Conservation (phyloP, 1,140 invertebrate species). For the Magallana gigas region DNA sequence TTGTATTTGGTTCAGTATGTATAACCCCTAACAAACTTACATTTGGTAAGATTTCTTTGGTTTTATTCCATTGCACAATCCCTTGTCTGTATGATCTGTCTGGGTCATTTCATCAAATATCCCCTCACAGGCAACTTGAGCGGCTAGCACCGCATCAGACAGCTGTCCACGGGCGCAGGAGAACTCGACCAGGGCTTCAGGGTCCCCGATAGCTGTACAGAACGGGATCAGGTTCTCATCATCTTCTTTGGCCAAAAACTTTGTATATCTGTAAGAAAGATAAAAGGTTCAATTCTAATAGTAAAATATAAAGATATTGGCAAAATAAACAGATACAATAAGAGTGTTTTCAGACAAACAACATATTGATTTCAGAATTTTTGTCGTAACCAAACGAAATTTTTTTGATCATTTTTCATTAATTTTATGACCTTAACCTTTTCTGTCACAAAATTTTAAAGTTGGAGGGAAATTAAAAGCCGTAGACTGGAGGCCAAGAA, state of each 20-base stretch:
- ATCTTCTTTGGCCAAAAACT: slow-evolving; percentile 74
- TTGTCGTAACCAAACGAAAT: too few relatives aligned
- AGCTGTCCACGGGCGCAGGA: slow-evolving; percentile 71
- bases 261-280: slow-evolving; percentile 70
- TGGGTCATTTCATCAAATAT: slow-evolving; percentile 43
- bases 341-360: too few relatives aligned
- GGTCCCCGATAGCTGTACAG: slow-evolving; percentile 74
- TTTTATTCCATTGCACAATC: slow-evolving; percentile 52
- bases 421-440: too few relatives aligned
- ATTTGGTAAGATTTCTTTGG: slow-evolving; percentile 24
- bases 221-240: slow-evolving; percentile 74
- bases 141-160: slow-evolving; percentile 71
- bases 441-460: too few relatives aligned
- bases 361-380: too few relatives aligned
- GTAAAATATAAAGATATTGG: too few relatives aligned
- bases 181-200: slow-evolving; percentile 73
- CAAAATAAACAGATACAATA: too few relatives aligned
- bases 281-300: background rate
- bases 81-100: slow-evolving; percentile 25
- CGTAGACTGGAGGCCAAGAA: too few relatives aligned
- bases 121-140: slow-evolving; percentile 73
- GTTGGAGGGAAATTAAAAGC: too few relatives aligned
- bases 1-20: too few relatives aligned
- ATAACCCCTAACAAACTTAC: background rate
- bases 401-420: too few relatives aligned